Percentiles rank a stretch among this genome's conserved stretches.
Conservation (phyloP, 2,888 invertebrate genomes). For the Entomobrya multifasciata region DNA sequence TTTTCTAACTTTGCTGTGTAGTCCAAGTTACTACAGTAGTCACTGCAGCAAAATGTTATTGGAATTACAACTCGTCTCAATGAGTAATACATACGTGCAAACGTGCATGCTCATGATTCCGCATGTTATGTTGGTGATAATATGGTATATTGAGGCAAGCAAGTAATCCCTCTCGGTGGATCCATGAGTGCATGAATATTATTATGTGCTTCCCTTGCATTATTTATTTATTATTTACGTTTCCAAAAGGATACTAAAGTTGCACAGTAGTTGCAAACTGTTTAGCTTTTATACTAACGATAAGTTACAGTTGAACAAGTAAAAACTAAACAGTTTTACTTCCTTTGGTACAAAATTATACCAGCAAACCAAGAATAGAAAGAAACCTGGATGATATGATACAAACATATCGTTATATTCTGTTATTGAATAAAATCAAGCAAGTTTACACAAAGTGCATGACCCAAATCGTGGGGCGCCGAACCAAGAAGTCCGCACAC, state of each 20-base stretch:
- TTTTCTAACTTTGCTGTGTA: neutral
- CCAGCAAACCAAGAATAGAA: constrained; percentile 10
- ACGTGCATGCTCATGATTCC: neutral
- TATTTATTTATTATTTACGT: constrained; percentile 22
- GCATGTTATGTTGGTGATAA: neutral
- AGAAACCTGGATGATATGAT: neutral
- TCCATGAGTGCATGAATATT: neutral
- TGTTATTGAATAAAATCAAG: constrained; percentile 11
- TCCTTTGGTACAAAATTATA: too few species aligned
- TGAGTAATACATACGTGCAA: too few species aligned
- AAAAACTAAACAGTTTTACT: constrained; percentile 14
- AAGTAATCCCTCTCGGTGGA: neutral
- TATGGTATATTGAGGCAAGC: neutral
- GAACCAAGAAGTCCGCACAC: neutral
- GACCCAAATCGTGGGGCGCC: constrained; percentile 52
- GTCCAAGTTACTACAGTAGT: neutral
- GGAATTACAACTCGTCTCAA: too few species aligned
- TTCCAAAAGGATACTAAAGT: constrained; percentile 1
- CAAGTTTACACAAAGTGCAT: constrained; percentile 36
- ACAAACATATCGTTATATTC: constrained; percentile 6
- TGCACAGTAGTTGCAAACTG: too few species aligned
- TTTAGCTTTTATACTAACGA: too few species aligned
- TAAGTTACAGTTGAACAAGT: constrained; percentile 22
- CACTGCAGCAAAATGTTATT: neutral
- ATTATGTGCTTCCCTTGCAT: constrained; percentile 31